A percentile compares a stretch with the other conserved stretches of the same genome.
Conservation (phyloP, 1,140 invertebrate species). For the Coenobita brevimanus region DNA sequence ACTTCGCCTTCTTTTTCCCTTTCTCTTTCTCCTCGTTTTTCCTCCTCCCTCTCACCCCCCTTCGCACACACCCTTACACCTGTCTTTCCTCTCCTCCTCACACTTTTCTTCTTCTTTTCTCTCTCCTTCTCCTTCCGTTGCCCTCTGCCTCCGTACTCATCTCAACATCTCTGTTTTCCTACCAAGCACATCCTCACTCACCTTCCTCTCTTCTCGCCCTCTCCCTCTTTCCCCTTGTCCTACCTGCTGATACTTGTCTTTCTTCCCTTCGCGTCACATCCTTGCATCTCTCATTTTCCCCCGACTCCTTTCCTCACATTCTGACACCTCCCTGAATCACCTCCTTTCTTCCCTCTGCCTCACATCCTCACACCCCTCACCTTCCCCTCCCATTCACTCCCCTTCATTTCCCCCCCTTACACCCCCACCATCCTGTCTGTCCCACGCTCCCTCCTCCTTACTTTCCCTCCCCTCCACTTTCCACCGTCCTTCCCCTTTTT, state of each 20-base stretch:
- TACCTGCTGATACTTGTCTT: not conserved
- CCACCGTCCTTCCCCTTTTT: too few species aligned
- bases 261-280: too few species aligned
- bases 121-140: conserved; percentile 1
- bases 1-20: too few species aligned
- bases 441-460: not conserved
- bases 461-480: not conserved
- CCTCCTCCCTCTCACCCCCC: too few species aligned
- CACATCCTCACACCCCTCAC: not conserved
- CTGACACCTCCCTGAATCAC: not conserved
- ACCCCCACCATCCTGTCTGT: not conserved
- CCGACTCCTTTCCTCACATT: too few species aligned
- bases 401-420: too few species aligned
- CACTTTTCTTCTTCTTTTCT: not conserved
- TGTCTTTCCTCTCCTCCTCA: too few species aligned
- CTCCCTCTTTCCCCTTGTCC: not conserved
- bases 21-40: too few species aligned
- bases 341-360: not conserved
- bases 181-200: not conserved
- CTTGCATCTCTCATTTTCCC: too few species aligned
- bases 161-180: not conserved
- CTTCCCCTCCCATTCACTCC: not conserved
- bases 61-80: too few species aligned
- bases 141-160: not conserved
- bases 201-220: not conserved